A percentile compares a stretch with the other conserved stretches of the same genome.
Conservation (phyloP, 2,888 invertebrate species). For the Marasmarcha lunaedactyla region DNA sequence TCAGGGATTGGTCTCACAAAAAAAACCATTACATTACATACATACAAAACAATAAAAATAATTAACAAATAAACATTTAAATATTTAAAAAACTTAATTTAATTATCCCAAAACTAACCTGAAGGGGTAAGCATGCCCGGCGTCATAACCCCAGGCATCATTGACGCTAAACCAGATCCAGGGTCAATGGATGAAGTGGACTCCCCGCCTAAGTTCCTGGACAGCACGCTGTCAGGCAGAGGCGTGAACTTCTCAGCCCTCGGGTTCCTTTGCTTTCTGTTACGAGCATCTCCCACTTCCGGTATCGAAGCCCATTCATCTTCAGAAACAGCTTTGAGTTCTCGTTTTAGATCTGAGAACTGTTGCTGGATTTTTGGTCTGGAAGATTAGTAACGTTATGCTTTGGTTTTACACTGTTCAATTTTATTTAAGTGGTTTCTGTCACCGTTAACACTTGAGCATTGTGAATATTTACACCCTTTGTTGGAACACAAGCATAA, state of each 20-base stretch:
- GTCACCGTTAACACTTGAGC: too few species aligned
- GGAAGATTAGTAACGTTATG: slow-evolving; percentile 12
- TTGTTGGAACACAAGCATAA: too few species aligned
- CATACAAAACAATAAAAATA: too few species aligned
- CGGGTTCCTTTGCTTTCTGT: slow-evolving; percentile 95
- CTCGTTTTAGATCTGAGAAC: slow-evolving; percentile 96
- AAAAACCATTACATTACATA: too few species aligned
- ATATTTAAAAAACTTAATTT: too few species aligned
- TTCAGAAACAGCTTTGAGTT: slow-evolving; percentile 83
- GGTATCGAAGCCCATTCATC: slow-evolving; percentile 98
- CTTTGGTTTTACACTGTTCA: background rate
- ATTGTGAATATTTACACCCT: too few species aligned
- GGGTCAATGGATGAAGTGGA: slow-evolving; percentile 84
- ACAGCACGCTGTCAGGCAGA: slow-evolving; percentile 94
- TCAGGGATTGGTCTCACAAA: too few species aligned
- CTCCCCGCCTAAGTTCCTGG: slow-evolving; percentile 88
- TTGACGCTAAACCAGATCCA: slow-evolving; percentile 85
- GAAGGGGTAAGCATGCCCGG: slow-evolving; percentile 90
- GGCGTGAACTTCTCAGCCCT: slow-evolving; percentile 97
- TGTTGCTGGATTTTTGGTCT: slow-evolving; percentile 99
- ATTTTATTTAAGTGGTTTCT: too few species aligned
- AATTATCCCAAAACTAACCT: too few species aligned
- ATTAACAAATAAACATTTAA: too few species aligned
- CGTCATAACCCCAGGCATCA: slow-evolving; percentile 87
- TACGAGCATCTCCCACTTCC: slow-evolving; percentile 99